These are phyloP conservation scores for Tragelaphus buxtoni DNA, from an alignment of 2,113 vertebrate genomes.

Conservation along the genomic window DNA sequence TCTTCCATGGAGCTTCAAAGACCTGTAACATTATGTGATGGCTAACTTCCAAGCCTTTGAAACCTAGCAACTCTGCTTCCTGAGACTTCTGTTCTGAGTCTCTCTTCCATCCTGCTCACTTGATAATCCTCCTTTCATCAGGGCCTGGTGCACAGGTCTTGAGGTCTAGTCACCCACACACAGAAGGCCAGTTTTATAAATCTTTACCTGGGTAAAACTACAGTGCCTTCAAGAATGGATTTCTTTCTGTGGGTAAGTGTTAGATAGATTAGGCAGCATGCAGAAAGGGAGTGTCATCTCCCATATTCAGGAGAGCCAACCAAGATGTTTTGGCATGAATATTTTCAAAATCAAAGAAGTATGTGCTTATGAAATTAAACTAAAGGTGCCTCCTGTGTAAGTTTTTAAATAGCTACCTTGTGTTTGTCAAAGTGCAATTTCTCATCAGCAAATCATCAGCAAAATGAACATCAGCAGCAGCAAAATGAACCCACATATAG, in stretches of 20 bases:
- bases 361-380: not conserved
- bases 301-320: not conserved
- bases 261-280: not conserved
- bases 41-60: not conserved
- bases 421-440: not conserved
- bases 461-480: not conserved
- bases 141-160: not conserved
- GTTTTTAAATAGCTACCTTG: not conserved
- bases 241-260: not conserved
- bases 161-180: not conserved
- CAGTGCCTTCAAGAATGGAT: not conserved
- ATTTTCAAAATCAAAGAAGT: not conserved
- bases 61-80: not conserved
- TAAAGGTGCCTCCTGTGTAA: not conserved
- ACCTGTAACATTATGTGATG: not conserved
- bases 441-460: not conserved
- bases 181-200: not conserved
- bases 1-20: not conserved
- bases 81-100: not conserved
- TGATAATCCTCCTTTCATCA: not conserved
- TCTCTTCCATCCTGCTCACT: not conserved
- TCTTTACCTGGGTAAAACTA: not conserved
- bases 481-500: not conserved
- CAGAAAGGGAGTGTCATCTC: not conserved
- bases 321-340: not conserved